Evolutionary conservation across 2,797 vertebrate species (phyloP).

Genomic region (Glossophaga mutica): DNA sequence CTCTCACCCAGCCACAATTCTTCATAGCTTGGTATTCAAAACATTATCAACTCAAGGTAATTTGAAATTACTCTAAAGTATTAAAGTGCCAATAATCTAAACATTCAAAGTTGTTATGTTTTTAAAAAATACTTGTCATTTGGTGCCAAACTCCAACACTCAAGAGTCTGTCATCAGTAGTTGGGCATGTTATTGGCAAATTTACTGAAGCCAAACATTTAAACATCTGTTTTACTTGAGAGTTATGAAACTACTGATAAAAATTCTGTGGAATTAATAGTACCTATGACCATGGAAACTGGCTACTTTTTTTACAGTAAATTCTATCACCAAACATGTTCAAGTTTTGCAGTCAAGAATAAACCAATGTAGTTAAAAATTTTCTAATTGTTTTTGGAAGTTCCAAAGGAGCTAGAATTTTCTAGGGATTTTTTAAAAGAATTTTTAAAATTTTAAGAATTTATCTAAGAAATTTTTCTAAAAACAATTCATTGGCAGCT

Average conservation of each 20-base stretch:
- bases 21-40: background rate
- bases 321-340: background rate
- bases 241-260: background rate
- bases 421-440: background rate
- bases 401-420: background rate
- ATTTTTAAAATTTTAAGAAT: background rate
- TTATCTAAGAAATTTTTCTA: background rate
- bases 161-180: background rate
- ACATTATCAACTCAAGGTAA: background rate
- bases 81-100: constrained; percentile 5
- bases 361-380: background rate
- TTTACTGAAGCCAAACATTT: background rate
- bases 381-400: background rate
- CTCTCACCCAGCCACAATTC: background rate
- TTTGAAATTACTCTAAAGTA: background rate
- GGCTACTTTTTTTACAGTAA: background rate
- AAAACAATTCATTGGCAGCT: background rate
- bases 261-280: background rate
- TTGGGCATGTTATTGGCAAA: background rate
- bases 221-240: background rate
- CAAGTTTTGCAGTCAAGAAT: background rate
- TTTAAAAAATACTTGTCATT: background rate
- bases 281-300: background rate
- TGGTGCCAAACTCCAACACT: background rate
- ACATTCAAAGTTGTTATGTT: background rate